These are phyloP conservation scores for Anagrus nilaparvatae DNA, from an alignment of 1,140 invertebrate species.

Conservation along the genomic window DNA sequence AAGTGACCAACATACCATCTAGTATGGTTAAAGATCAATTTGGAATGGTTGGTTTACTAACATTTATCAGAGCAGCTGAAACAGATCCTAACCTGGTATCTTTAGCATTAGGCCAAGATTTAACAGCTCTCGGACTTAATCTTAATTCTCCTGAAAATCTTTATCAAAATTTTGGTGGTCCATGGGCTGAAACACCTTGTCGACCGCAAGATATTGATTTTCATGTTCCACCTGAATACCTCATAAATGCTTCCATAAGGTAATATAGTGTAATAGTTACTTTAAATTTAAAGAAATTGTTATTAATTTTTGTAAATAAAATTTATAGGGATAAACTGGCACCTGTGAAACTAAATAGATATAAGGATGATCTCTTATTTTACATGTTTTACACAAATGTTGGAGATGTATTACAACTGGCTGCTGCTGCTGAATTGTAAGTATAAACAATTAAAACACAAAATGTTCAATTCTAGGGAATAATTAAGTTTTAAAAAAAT, in stretches of 20 bases:
- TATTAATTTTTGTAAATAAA: constrained; percentile 2
- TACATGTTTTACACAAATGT: constrained; percentile 99
- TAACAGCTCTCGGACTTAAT: constrained; percentile 94
- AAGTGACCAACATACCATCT: constrained; percentile 94
- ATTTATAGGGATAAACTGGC: constrained; percentile 78
- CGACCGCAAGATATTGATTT: constrained; percentile 98
- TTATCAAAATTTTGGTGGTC: constrained; percentile 94
- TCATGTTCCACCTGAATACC: constrained; percentile 96
- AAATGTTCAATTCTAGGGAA: too few species aligned
- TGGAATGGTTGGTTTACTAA: constrained; percentile 94
- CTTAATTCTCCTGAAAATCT: constrained; percentile 94
- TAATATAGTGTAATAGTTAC: constrained; percentile 22
- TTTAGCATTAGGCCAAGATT: constrained; percentile 90
- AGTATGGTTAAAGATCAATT: constrained; percentile 99
- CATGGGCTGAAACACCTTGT: constrained; percentile 95
- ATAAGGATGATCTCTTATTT: constrained; percentile 98
- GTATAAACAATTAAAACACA: too few species aligned
- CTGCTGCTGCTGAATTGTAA: constrained; percentile 93
- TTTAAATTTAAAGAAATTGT: constrained; percentile 4
- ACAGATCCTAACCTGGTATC: constrained; percentile 92
- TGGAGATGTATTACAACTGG: constrained; percentile 93
- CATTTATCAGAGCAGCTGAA: constrained; percentile 95
- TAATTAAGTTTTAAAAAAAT: too few species aligned
- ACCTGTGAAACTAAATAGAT: constrained; percentile 88
- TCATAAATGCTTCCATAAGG: constrained; percentile 85